Evolutionary conservation across 2,113 vertebrate species (phyloP).

Genomic region (Lota lota): DNA sequence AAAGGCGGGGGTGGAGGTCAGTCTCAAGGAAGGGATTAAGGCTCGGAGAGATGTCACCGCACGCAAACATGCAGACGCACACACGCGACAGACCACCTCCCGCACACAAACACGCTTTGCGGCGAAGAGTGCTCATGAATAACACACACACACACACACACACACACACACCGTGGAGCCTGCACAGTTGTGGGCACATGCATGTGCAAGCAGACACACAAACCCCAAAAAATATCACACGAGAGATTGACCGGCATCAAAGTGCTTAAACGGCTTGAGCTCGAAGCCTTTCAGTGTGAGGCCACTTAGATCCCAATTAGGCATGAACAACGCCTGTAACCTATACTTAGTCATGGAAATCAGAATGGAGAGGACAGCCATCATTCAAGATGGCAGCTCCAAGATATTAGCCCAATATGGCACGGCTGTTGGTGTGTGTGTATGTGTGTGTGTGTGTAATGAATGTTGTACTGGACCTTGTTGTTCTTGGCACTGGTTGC

Average conservation of each 20-base stretch:
- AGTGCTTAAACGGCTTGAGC: conserved; percentile 41
- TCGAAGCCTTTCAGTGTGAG: conserved; percentile 37
- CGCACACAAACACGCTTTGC: too few species aligned
- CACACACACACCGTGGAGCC: neutral
- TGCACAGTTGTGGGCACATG: neutral
- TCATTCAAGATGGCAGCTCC: neutral
- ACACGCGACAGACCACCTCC: too few species aligned
- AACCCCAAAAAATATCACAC: conserved; percentile 1
- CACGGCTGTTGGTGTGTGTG: conserved; percentile 15
- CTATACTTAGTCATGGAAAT: conserved; percentile 40
- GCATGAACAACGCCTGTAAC: conserved; percentile 39
- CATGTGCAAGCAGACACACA: conserved; percentile 1
- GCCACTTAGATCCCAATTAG: conserved; percentile 50
- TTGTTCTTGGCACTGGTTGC: conserved; percentile 56
- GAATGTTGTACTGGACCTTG: conserved; percentile 56
- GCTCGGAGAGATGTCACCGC: neutral
- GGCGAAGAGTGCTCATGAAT: too few species aligned
- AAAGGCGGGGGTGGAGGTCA: too few species aligned
- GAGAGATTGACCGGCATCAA: conserved; percentile 19
- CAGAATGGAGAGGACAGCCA: conserved; percentile 19
- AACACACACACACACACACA: neutral
- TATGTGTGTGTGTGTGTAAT: conserved; percentile 54
- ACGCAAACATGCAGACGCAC: neutral
- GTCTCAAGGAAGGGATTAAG: neutral
- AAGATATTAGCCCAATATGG: conserved; percentile 9